Conservation (phyloP, 1,140 invertebrate species). For the Hyles euphorbiae region DNA sequence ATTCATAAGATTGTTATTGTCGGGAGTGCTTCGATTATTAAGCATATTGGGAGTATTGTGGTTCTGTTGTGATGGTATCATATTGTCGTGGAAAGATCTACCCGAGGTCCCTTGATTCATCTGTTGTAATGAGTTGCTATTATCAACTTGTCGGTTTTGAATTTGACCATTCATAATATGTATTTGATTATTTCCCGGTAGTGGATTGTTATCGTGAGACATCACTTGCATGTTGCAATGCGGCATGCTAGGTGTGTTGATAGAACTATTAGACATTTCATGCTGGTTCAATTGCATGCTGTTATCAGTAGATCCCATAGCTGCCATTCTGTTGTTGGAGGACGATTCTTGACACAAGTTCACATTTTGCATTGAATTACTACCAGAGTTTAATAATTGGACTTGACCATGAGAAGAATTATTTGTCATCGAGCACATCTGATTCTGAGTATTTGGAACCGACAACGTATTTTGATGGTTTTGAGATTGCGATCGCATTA, state of each 20-base stretch:
- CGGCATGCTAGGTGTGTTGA: constrained; percentile 46
- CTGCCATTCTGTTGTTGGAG: constrained; percentile 52
- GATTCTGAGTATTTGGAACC: constrained; percentile 56
- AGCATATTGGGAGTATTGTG: constrained; percentile 55
- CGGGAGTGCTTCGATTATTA: constrained; percentile 53
- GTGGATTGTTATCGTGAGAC: constrained; percentile 52
- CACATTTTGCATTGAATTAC: constrained; percentile 57
- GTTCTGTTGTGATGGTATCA: constrained; percentile 42
- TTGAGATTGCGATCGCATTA: constrained; percentile 52
- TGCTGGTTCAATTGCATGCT: constrained; percentile 48
- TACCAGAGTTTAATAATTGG: constrained; percentile 56
- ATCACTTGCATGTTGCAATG: constrained; percentile 65
- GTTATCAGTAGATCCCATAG: constrained; percentile 39
- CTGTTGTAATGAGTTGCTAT: constrained; percentile 53
- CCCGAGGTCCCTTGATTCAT: constrained; percentile 44
- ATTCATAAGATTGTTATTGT: constrained; percentile 51
- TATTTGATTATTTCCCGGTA: constrained; percentile 54
- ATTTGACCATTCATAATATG: constrained; percentile 70
- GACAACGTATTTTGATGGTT: constrained; percentile 57
- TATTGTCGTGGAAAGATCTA: constrained; percentile 63
- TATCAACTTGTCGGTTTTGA: constrained; percentile 53
- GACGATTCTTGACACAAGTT: constrained; percentile 59
- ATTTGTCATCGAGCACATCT: constrained; percentile 57
- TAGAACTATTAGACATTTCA: constrained; percentile 39
- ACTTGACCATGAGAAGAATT: constrained; percentile 51